A percentile compares a stretch with the other conserved stretches of the same genome.
Conservation (phyloP, 1,140 invertebrate genomes). For the Temnothorax longispinosus region DNA sequence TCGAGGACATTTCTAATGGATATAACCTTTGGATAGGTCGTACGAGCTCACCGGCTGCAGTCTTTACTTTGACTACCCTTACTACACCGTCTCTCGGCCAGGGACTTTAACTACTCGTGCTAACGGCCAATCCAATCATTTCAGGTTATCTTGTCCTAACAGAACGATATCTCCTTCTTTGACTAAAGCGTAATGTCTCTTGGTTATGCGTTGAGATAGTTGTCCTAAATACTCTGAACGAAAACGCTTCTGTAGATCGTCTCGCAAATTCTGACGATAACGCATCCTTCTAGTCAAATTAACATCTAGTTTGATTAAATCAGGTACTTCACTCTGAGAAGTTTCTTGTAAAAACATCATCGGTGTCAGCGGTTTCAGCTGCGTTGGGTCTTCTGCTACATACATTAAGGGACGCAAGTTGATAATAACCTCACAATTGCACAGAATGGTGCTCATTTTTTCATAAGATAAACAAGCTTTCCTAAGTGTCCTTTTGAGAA, state of each 20-base stretch:
- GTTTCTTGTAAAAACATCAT: not conserved
- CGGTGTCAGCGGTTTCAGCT: not conserved
- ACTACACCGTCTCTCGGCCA: too few relatives aligned
- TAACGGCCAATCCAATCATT: not conserved
- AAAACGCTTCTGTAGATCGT: not conserved
- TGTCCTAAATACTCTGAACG: not conserved
- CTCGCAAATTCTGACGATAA: not conserved
- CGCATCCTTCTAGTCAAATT: not conserved
- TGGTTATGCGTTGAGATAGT: not conserved
- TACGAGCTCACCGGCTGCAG: too few relatives aligned
- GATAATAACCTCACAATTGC: too few relatives aligned
- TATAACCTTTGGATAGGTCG: too few relatives aligned
- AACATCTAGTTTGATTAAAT: not conserved
- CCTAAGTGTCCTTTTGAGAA: too few relatives aligned
- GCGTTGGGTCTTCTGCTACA: not conserved
- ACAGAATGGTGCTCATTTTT: too few relatives aligned
- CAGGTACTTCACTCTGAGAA: not conserved
- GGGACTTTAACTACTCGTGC: too few relatives aligned
- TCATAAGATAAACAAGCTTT: too few relatives aligned
- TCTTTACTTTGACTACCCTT: too few relatives aligned
- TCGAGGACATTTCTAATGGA: too few relatives aligned
- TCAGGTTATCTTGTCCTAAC: not conserved
- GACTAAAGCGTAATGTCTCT: not conserved
- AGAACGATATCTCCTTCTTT: not conserved
- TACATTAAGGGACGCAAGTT: slow-evolving; percentile 8